Evolutionary conservation across 2,888 invertebrate genomes (phyloP).

Genomic region (Cancer borealis): DNA sequence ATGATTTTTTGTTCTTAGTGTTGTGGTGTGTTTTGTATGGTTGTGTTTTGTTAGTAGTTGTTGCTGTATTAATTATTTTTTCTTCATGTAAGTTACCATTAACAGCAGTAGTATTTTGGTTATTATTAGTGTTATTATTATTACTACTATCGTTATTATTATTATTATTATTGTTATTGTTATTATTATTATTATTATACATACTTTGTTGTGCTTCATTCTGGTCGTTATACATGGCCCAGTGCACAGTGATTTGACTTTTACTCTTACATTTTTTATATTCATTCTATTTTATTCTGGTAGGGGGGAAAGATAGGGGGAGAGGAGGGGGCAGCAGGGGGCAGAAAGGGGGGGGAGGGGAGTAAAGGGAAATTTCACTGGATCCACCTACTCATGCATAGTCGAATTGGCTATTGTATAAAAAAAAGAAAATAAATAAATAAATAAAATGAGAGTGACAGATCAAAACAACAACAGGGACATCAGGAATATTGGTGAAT

Average conservation of each 20-base stretch:
- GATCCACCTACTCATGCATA: not conserved
- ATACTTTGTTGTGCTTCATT: no score
- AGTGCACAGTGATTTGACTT: not conserved
- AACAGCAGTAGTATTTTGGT: no score
- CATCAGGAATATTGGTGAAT: not conserved
- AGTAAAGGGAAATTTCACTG: not conserved
- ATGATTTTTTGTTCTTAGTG: no score
- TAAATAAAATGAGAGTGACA: not conserved
- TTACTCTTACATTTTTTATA: not conserved
- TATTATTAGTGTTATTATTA: not conserved
- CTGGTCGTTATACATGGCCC: not conserved
- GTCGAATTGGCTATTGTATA: not conserved
- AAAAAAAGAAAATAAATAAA: not conserved
- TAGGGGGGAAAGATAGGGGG: no score
- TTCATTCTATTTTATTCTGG: no score
- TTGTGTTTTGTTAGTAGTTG: no score
- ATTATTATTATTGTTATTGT: not conserved
- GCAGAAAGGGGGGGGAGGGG: no score
- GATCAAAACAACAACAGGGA: not conserved
- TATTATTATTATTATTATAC: no score
- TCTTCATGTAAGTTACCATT: no score
- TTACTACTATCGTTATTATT: not conserved
- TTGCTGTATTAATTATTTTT: no score
- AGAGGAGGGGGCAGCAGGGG: no score
- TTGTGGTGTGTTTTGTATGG: no score